phyloP scores from a whole-genome alignment of 2,797 vertebrate species.

The Mastacembelus armatus region DNA sequence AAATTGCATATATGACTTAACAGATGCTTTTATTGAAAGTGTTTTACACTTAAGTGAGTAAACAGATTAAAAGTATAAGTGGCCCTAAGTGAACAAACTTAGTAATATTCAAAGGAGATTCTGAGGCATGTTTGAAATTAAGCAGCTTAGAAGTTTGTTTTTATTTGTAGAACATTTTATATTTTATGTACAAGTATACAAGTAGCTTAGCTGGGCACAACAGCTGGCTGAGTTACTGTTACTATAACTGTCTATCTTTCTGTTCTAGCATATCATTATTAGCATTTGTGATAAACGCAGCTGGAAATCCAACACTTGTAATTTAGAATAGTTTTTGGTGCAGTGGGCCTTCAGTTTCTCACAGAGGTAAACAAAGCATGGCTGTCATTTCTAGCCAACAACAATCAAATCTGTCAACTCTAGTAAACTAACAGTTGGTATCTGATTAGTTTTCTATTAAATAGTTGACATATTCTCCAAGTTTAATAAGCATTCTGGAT shows the following conservation, averaged over 20 bases:
- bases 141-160: neutral
- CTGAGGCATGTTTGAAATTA: neutral
- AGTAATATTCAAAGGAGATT: neutral
- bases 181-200: neutral
- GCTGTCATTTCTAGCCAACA: neutral
- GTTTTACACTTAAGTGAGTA: constrained; percentile 27
- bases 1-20: constrained; percentile 26
- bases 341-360: neutral
- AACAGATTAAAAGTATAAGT: constrained; percentile 13
- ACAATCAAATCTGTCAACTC: no score
- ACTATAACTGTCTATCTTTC: neutral
- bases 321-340: neutral
- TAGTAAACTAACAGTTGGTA: no score
- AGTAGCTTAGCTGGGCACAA: no score
- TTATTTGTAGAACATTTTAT: neutral
- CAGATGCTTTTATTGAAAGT: constrained; percentile 34
- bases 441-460: no score
- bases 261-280: neutral
- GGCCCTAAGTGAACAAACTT: neutral
- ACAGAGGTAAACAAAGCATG: neutral
- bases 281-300: neutral
- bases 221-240: neutral
- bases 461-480: no score
- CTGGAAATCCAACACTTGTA: no score
- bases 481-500: no score